Base-by-base conservation (phyloP, 2,797 vertebrate genomes). In the Anabas testudineus region DNA sequence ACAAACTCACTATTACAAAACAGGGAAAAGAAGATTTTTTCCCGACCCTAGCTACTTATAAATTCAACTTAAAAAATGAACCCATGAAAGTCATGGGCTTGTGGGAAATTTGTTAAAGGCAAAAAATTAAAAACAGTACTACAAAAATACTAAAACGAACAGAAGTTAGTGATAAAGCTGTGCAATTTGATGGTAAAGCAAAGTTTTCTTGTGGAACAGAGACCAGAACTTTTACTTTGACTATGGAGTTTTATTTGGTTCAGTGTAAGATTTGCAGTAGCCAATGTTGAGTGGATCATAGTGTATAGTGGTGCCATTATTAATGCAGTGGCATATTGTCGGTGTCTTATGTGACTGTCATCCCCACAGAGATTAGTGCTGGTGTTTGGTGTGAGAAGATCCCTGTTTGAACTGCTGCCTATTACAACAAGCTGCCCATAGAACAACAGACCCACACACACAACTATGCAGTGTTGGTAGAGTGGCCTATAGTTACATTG, bases 381-480 rank as follows among this genome's bases (percentile, higher is more conserved):
- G 74, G 76, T 89, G 84, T 88, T 91, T 82, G 66, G 90, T 90
- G 87, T 87, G 91, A 90, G 89, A 90, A 91, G 87, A 64, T 87
- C 89, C 71, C 78, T 84, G 86, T 90, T 90, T 87, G 86, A 92
- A 87, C 86, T 86, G 80, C 83, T 86, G 87, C 81, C 88, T 91
- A 91, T 92, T 89, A 93, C 90, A 92, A 92, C 92, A 92, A 80
- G 85, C 85, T 76, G 79, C 76, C 83, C 82, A 14, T 85, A 88
- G 82, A 91, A 91, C 90, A 93, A 92, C 89, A 93, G 86, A 89
- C 85, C 86, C 89, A 90, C 89, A 88, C 85, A 90, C 89, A 88
- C 90, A 92, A 90, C 86, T 92, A 93, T 93, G 92, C 84, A 58
- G 71, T 93, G 92, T 93, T 93, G 91, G 90, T 93, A 92, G 89